Evolutionary conservation across 2,113 vertebrate species (phyloP), one percentile per base, ranked within the genome.

Genomic region (Eurystomus gularis): DNA sequence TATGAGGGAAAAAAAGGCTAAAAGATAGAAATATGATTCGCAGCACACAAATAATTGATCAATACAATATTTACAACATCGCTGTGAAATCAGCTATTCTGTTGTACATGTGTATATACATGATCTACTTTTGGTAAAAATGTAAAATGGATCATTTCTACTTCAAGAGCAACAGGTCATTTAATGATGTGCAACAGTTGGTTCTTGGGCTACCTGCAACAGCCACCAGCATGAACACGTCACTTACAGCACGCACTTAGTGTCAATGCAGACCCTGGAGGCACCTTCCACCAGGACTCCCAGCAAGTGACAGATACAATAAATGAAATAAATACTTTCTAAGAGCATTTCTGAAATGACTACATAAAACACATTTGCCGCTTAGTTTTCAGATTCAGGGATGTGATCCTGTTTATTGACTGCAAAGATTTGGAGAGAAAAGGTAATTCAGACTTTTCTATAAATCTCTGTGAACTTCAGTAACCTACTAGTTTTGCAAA

Each of bases 191-290:
- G n/a, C 52, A 57, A n/a, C 35, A 57, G 69, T 0, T 76, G 68
- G n/a, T 28, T 48, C 17, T 28, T 20, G 3, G 37, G 51, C 18
- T 61, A 64, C 61, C 11, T 58, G 49, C 61, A 65, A 65, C 15
- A 48, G 39, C 25, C 48, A 20, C 31, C 17, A 15, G 37, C 60
- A 68, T 0, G 5, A 89, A 39, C 10, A 20, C 2, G 1, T 57
- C 55, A 31, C 28, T 23, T 29, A 10, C 4, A 4, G 35, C 39
- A 85, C 2, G 0, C 5, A 0, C 12, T 46, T 20, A 21, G 20
- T 13, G 4, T 33, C 71, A 29, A 8, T 10, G 21, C 24, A 72
- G 23, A 18, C 29, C 49, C 76, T n/a, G n/a, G 15, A 71, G 18
- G 26, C 3, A 6, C 28, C 10, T 90, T 81, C 60, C 10, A 26